Evolutionary conservation across 2,888 invertebrate genomes (phyloP), one percentile per base, ranked within the genome.

Genomic region (Magallana nippona): DNA sequence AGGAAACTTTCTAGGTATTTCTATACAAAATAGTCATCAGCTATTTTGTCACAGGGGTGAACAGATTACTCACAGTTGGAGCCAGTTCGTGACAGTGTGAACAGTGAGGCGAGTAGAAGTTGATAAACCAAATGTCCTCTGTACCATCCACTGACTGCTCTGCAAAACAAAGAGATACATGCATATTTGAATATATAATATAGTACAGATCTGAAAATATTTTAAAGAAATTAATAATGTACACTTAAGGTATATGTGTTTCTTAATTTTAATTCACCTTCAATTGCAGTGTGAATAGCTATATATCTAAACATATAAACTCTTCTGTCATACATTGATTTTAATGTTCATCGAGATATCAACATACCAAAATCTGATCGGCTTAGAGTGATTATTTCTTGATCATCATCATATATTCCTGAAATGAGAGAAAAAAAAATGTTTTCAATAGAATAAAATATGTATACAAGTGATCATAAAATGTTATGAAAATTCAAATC

Each of bases 31-130:
- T 44, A 44, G 8, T 1, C 2, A 44, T 44, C 0, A 44, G 44
- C 8, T 44, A 44, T 5, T 8, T 44, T 44, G 44, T 44, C 8
- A 44, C 44, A 44, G 8, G 44, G 44, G 10, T 44, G 32, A 13
- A 27, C 71, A 27, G 11, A 32, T 57, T 17, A 32, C 94, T 92
- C 89, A 95, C 95, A 79, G 96, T 95, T 11, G 97, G 97, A 1
- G 97, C 97, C 89, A 98, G 95, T 87, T 96, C 96, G 93, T 97
- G 97, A 92, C 98, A 98, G 89, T 97, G 97, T 27, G 96, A 96
- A 92, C 98, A 98, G 92, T 96, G 96, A 1, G 97, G 97, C 0
- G 97, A 97, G 94, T 98, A 98, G 93, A 97, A 98, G 94, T 98
- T 98, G 85, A 98, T 95, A 93, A 98, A 97, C 96, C 97, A 97